Conservation (phyloP, 2,797 vertebrate genomes). For the Coilia nasus region DNA sequence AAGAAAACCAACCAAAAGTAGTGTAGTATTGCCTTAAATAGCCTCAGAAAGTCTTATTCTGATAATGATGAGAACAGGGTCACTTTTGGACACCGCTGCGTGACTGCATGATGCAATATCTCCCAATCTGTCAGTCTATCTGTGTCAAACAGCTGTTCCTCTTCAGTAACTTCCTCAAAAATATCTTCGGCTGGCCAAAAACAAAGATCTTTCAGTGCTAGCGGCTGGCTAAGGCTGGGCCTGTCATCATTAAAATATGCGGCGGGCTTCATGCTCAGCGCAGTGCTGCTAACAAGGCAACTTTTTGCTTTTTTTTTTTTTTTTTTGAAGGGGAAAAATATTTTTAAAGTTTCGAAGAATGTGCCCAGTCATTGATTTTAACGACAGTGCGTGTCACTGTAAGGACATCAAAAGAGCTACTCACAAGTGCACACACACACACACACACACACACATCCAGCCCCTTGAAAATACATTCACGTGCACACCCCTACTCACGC, state of each 20-base stretch:
- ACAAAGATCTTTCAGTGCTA: not conserved
- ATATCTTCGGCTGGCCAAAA: not conserved
- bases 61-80: not conserved
- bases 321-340: not conserved
- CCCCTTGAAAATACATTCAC: not conserved
- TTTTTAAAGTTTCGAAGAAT: not conserved
- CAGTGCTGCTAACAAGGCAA: not conserved
- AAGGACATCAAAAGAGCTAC: conserved; percentile 21
- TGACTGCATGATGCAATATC: not conserved
- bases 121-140: not conserved
- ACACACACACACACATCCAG: not conserved
- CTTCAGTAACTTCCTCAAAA: not conserved
- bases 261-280: not conserved
- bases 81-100: not conserved
- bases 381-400: conserved; percentile 18
- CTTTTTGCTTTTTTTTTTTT: not conserved
- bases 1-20: no score
- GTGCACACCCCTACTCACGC: not conserved
- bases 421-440: not conserved
- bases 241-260: not conserved
- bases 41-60: not conserved
- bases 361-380: conserved; percentile 12
- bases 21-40: no score
- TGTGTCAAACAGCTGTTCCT: not conserved
- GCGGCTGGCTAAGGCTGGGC: not conserved